phyloP scores from a whole-genome alignment of 2,888 invertebrate species.

The Apamea monoglypha region DNA sequence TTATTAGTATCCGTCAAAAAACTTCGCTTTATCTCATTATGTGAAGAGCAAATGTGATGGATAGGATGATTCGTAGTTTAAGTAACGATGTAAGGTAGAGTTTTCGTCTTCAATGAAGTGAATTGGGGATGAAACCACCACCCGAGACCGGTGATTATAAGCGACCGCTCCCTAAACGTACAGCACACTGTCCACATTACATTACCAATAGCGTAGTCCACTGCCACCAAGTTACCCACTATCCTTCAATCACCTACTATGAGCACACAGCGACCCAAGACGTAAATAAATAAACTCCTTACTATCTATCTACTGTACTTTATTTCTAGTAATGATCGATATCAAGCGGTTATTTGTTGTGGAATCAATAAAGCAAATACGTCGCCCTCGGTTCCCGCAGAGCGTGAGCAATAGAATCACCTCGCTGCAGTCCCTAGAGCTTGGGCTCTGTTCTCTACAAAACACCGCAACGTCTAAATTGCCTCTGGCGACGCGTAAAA shows the following conservation, averaged over 20 bases:
- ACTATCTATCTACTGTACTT: constrained; percentile 8
- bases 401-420: constrained; percentile 81
- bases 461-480: constrained; percentile 87
- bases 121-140: not conserved
- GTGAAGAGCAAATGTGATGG: constrained; percentile 6
- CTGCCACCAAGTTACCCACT: not conserved
- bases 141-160: not conserved
- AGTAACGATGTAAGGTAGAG: not conserved
- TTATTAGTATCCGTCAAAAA: constrained; percentile 11
- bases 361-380: constrained; percentile 77
- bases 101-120: not conserved
- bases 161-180: not conserved
- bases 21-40: not conserved
- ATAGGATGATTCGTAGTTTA: not conserved
- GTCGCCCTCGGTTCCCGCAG: constrained; percentile 75
- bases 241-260: not conserved
- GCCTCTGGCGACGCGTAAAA: constrained; percentile 88
- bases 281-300: constrained; percentile 22
- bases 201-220: not conserved
- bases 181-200: not conserved
- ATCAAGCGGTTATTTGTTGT: constrained; percentile 68
- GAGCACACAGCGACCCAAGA: not conserved
- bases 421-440: constrained; percentile 72
- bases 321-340: constrained; percentile 52
- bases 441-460: constrained; percentile 74